phyloP scores from a whole-genome alignment of 2,888 invertebrate genomes.

The Tillus elongatus region DNA sequence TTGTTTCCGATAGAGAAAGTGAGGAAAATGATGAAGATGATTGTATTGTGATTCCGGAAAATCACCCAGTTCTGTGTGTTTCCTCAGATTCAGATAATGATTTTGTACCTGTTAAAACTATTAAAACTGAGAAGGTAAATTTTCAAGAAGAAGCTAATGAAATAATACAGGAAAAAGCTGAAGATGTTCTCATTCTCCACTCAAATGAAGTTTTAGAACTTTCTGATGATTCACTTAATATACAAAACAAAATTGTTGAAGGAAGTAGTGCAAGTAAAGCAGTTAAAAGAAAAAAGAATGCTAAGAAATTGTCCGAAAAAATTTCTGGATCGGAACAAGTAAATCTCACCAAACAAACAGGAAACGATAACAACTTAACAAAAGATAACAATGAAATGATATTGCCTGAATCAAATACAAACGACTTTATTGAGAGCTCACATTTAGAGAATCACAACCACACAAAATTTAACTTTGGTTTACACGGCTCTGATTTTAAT shows the following conservation, averaged over 20 bases:
- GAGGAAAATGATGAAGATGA: constrained; percentile 12
- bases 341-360: background rate
- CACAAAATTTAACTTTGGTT: constrained; percentile 29
- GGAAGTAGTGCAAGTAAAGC: background rate
- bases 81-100: constrained; percentile 17
- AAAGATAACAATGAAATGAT: too few species aligned
- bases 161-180: too few species aligned
- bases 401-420: too few species aligned
- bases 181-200: too few species aligned
- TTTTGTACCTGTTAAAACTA: too few species aligned
- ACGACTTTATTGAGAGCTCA: constrained; percentile 30
- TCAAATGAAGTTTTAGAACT: background rate
- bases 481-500: constrained; percentile 32
- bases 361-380: background rate
- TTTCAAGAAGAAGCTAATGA: too few species aligned
- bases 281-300: constrained; percentile 18
- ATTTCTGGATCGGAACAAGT: background rate
- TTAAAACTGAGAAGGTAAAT: too few species aligned
- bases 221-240: background rate
- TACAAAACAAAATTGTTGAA: background rate
- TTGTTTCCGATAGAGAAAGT: constrained; percentile 16
- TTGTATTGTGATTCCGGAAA: constrained; percentile 14
- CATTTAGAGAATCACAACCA: constrained; percentile 19
- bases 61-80: constrained; percentile 12
- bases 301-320: constrained; percentile 8